These are phyloP conservation scores for Drosophila infuscata DNA, from an alignment of 2,888 invertebrate genomes.

Conservation along the genomic window DNA sequence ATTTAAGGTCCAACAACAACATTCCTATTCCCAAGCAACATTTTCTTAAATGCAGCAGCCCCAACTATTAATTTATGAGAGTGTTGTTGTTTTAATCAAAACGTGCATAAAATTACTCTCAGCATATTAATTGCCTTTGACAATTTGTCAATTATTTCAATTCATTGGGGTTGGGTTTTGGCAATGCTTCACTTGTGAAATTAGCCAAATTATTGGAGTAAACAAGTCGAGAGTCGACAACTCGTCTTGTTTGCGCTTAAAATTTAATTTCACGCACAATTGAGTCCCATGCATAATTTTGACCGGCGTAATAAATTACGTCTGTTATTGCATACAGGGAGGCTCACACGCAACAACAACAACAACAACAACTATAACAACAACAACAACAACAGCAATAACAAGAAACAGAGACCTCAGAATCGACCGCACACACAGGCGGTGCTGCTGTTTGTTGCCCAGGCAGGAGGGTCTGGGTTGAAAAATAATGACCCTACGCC, in stretches of 20 bases:
- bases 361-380: background rate
- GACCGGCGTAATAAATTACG: slow-evolving; percentile 81
- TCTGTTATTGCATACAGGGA: slow-evolving; percentile 72
- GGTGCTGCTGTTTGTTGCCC: slow-evolving; percentile 9
- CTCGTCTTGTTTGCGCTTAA: slow-evolving; percentile 78
- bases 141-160: slow-evolving; percentile 47
- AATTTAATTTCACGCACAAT: slow-evolving; percentile 83
- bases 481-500: slow-evolving; percentile 71
- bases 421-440: slow-evolving; percentile 50
- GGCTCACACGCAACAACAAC: slow-evolving; percentile 17
- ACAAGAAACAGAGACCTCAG: slow-evolving; percentile 32
- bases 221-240: slow-evolving; percentile 50
- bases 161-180: slow-evolving; percentile 42
- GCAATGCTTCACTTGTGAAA: slow-evolving; percentile 54
- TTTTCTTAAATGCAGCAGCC: background rate
- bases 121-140: slow-evolving; percentile 35
- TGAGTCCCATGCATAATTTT: slow-evolving; percentile 80
- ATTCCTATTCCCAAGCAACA: background rate
- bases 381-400: slow-evolving; percentile 1
- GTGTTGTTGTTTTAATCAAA: slow-evolving; percentile 8
- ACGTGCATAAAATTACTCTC: slow-evolving; percentile 10
- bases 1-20: background rate
- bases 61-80: background rate
- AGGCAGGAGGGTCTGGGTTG: slow-evolving; percentile 35
- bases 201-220: slow-evolving; percentile 81